Conservation (phyloP, 1,140 invertebrate species). For the Triops cancriformis region DNA sequence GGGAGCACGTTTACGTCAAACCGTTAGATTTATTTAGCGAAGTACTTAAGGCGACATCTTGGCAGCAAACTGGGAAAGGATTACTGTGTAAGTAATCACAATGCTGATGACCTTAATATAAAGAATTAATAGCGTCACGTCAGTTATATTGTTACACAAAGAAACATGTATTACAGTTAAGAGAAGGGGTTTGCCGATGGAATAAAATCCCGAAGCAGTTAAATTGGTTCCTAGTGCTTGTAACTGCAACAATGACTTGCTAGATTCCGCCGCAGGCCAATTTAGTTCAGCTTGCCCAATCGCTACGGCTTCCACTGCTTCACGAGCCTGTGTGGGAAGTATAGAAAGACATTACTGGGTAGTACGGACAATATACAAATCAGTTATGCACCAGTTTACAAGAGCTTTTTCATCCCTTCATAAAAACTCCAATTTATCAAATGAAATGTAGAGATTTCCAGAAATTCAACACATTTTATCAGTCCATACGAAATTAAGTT, state of each 20-base stretch:
- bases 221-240: not conserved
- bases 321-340: not conserved
- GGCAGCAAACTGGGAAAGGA: not conserved
- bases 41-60: not conserved
- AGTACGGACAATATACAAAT: no score
- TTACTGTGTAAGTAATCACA: not conserved
- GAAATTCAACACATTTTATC: no score
- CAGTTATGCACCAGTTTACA: no score
- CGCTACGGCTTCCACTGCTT: not conserved
- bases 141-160: not conserved
- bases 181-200: not conserved
- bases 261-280: not conserved
- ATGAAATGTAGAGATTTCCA: no score
- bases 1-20: not conserved
- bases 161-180: not conserved
- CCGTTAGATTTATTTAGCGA: not conserved
- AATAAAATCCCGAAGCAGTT: not conserved
- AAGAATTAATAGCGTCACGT: not conserved
- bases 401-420: no score
- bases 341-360: no score
- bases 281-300: not conserved
- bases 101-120: slow-evolving; percentile 1
- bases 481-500: no score
- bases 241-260: not conserved
- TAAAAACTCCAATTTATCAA: no score